Conservation (phyloP, 2,888 invertebrate genomes). For the Leuctra nigra region DNA sequence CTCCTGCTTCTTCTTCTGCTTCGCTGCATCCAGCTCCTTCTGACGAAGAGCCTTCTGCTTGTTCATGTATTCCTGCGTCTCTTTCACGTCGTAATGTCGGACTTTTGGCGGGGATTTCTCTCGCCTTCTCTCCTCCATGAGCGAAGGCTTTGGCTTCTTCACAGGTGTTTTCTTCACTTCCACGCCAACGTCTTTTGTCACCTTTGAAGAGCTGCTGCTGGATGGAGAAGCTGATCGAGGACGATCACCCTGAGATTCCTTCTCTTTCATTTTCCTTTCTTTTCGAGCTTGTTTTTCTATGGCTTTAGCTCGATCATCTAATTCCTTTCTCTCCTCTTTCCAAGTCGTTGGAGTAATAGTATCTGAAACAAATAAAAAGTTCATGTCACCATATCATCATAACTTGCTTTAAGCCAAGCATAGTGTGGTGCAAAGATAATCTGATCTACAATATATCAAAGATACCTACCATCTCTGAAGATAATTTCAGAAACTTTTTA, state of each 20-base stretch:
- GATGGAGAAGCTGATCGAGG: neutral
- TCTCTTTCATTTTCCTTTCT: neutral
- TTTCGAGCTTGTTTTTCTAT: neutral
- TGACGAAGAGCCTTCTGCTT: slow-evolving; percentile 47
- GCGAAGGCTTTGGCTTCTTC: slow-evolving; percentile 2
- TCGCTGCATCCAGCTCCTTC: slow-evolving; percentile 36
- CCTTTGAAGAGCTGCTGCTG: neutral
- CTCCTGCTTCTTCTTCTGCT: slow-evolving; percentile 36
- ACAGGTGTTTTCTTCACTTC: neutral
- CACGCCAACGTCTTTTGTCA: neutral
- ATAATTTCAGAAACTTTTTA: too few relatives aligned
- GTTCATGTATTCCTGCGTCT: slow-evolving; percentile 49
- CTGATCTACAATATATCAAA: too few relatives aligned
- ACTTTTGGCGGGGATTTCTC: slow-evolving; percentile 28
- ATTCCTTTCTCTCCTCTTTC: slow-evolving; percentile 4
- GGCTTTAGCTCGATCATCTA: neutral
- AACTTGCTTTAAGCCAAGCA: too few relatives aligned
- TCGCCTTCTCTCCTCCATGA: neutral
- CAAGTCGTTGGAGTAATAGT: slow-evolving; percentile 10
- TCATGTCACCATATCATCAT: too few relatives aligned
- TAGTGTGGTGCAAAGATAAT: too few relatives aligned
- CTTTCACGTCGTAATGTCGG: slow-evolving; percentile 44
- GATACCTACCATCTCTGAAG: too few relatives aligned
- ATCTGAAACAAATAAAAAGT: slow-evolving; percentile 7
- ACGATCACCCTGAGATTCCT: neutral